A percentile compares a stretch with the other conserved stretches of the same genome.
These are phyloP conservation scores for Probosciger aterrimus DNA, from an alignment of 2,113 vertebrate genomes.

Conservation along the genomic window DNA sequence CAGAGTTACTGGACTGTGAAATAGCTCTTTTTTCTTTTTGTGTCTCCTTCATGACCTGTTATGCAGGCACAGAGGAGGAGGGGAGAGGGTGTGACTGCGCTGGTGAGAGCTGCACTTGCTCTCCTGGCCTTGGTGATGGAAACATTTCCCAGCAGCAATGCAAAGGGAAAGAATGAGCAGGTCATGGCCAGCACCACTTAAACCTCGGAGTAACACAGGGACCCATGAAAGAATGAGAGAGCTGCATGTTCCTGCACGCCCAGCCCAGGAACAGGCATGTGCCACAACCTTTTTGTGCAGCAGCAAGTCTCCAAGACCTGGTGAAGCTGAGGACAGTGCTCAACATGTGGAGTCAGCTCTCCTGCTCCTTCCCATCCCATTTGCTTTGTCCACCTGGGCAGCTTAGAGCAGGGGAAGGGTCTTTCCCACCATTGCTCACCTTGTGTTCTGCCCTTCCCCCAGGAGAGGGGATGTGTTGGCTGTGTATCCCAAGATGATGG, in stretches of 20 bases:
- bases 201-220: rapidly evolving
- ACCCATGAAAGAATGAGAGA: neutral
- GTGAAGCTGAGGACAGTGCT: neutral
- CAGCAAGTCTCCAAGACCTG: neutral
- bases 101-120: neutral
- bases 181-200: rapidly evolving
- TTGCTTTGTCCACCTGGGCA: neutral
- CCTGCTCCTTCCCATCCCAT: neutral
- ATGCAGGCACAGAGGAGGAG: neutral
- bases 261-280: neutral
- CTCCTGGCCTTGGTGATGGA: neutral
- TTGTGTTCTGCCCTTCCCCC: too few relatives aligned
- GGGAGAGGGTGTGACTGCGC: neutral
- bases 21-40: neutral
- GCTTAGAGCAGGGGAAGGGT: neutral
- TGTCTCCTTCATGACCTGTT: neutral
- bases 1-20: conserved; percentile 26
- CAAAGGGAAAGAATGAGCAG: neutral
- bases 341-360: neutral
- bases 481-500: rapidly evolving
- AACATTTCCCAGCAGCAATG: neutral
- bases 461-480: neutral
- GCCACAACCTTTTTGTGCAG: neutral
- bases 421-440: neutral
- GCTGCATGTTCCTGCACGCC: neutral